Evolutionary conservation across 2,888 invertebrate species (phyloP).

Genomic region (Hipparchia semele): DNA sequence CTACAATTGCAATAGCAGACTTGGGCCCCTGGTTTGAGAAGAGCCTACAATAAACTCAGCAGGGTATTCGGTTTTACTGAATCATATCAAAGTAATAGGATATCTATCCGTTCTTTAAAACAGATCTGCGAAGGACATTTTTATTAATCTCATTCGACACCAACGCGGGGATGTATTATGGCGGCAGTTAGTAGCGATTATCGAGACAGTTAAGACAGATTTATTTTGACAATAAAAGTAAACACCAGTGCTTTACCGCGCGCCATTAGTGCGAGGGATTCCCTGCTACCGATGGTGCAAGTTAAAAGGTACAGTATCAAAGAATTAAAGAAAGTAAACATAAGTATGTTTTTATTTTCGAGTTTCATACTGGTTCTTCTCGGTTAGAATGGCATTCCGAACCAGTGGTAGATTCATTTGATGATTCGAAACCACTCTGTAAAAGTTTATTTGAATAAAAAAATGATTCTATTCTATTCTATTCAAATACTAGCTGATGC

Average conservation of each 20-base stretch:
- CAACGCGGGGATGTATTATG: slow-evolving; percentile 42
- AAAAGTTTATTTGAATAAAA: too few relatives aligned
- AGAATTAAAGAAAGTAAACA: background rate
- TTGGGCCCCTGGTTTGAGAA: too few relatives aligned
- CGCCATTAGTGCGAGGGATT: slow-evolving; percentile 73
- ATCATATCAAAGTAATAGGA: background rate
- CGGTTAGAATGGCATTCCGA: too few relatives aligned
- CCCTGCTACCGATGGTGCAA: slow-evolving; percentile 46
- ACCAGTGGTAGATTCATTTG: too few relatives aligned
- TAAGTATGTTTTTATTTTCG: too few relatives aligned
- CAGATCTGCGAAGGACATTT: slow-evolving; percentile 19
- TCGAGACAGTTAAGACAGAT: slow-evolving; percentile 78
- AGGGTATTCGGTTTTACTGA: too few relatives aligned
- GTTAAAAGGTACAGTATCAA: slow-evolving; percentile 22
- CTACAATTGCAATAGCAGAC: too few relatives aligned
- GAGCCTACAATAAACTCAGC: too few relatives aligned
- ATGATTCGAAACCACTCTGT: too few relatives aligned
- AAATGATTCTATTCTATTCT: too few relatives aligned
- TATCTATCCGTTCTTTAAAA: background rate
- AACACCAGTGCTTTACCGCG: slow-evolving; percentile 68
- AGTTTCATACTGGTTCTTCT: too few relatives aligned
- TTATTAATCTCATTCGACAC: slow-evolving; percentile 37
- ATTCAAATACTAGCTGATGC: too few relatives aligned
- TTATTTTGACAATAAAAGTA: slow-evolving; percentile 81
- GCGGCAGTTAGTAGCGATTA: slow-evolving; percentile 75